These are phyloP conservation scores for Mus caroli DNA, from an alignment of 2,797 vertebrate genomes.

Conservation along the genomic window DNA sequence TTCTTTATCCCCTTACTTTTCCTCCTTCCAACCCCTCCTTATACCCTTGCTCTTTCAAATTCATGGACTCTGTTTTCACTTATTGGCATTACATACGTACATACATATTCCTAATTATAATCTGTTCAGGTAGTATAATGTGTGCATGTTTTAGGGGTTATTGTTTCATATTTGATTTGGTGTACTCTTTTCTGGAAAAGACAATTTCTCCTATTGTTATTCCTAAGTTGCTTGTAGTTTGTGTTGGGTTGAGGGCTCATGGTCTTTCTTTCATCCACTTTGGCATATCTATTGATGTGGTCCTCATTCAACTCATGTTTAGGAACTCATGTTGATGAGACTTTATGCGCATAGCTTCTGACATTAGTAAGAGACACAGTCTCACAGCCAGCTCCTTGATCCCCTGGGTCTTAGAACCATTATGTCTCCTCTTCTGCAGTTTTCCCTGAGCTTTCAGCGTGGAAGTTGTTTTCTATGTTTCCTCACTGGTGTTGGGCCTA, in stretches of 20 bases:
- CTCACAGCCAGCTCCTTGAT: not conserved
- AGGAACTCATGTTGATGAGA: not conserved
- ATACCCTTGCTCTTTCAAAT: not conserved
- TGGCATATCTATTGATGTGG: not conserved
- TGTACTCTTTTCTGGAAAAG: not conserved
- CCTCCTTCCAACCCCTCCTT: not conserved
- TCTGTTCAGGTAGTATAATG: not conserved
- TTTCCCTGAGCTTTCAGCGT: not conserved
- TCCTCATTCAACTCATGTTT: not conserved
- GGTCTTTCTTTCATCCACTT: not conserved
- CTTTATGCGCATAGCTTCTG: not conserved
- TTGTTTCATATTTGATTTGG: not conserved
- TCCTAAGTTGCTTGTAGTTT: not conserved
- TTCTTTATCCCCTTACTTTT: not conserved
- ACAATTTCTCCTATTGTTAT: not conserved
- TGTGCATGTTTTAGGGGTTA: not conserved
- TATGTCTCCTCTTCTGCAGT: not conserved
- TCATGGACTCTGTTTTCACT: not conserved
- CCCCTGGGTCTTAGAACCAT: not conserved
- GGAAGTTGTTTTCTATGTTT: not conserved
- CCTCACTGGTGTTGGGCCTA: not conserved
- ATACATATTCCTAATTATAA: not conserved
- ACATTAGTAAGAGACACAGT: not conserved
- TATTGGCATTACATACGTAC: not conserved
- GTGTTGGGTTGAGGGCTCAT: not conserved